Evolutionary conservation across 2,797 vertebrate genomes (phyloP), one percentile per base, ranked within the genome.

Genomic region (Anableps anableps): DNA sequence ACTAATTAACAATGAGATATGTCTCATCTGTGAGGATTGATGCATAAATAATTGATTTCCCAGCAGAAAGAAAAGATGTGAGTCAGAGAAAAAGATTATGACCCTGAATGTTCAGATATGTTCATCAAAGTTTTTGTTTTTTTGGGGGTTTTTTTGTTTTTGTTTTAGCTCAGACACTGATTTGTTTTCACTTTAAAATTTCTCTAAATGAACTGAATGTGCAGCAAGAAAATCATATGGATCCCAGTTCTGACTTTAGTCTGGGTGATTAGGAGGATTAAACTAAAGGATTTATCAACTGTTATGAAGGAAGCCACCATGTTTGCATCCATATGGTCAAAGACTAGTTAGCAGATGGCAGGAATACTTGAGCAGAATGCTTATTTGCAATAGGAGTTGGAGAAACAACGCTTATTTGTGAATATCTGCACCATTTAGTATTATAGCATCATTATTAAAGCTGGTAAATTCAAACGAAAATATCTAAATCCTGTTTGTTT

Each of bases 21-120:
- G 62, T 53, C 81, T 43, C 82, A 79, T 86, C 70, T 85, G 74
- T 73, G 26, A 76, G 74, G 81, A 87, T 86, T 88, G 36, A 90
- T 84, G 76, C 26, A 74, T 64, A 66, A 68, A 85, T 86, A 77
- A 89, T 82, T 70, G 45, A 85, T 81, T 73, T 66, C 71, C 51
- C 51, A 38, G 38, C 73, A 74, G 70, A 80, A 70, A 62, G 50
- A 75, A 50, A 80, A 72, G 68, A 70, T 53, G 51, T 17, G 51
- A 45, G 45, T 11, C 47, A 7, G 38, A 47, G 53, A 36, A 76
- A 48, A 72, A 34, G 36, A 8, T 29, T 70, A 8, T 74, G 45
- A 70, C 23, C 50, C 58, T 31, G 41, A 29, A 68, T 29, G 31
- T 60, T 66, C 2, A 53, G 36, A 43, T 21, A 58, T 36, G 50